phyloP scores from a whole-genome alignment of 2,113 vertebrate species.

The Antechinus stuartii region DNA sequence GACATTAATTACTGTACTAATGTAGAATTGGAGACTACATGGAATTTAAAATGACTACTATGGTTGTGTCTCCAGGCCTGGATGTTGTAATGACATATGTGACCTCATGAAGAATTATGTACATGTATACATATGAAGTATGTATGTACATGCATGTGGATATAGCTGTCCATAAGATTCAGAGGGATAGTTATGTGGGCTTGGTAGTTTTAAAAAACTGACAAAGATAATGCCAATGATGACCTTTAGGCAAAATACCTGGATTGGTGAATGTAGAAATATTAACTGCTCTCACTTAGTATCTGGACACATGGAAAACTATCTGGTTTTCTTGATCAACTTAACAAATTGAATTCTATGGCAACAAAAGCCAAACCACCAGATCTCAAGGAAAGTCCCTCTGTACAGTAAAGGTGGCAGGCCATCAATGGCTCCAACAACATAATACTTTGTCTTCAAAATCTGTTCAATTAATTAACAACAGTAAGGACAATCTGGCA shows the following conservation, averaged over 20 bases:
- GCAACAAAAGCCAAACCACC: slow-evolving; percentile 40
- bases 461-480: slow-evolving; percentile 66
- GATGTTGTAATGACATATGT: neutral
- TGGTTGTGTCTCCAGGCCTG: neutral
- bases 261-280: neutral
- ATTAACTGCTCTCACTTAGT: neutral
- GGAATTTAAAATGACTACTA: neutral
- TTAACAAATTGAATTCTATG: slow-evolving; percentile 5
- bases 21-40: neutral
- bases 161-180: neutral
- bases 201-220: neutral
- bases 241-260: neutral
- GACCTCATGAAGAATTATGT: neutral
- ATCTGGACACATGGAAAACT: neutral
- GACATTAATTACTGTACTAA: neutral
- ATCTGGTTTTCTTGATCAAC: neutral
- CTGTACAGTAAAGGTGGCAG: slow-evolving; percentile 29
- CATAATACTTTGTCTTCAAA: slow-evolving; percentile 62
- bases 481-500: slow-evolving; percentile 60
- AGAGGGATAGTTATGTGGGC: neutral
- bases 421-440: slow-evolving; percentile 41
- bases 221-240: neutral
- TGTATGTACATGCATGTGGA: fast-evolving
- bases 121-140: too few species aligned
- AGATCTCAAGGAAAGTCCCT: slow-evolving; percentile 38